Evolutionary conservation across 2,113 vertebrate genomes (phyloP), one percentile per base, ranked within the genome.

Genomic region (Halcyon senegalensis): DNA sequence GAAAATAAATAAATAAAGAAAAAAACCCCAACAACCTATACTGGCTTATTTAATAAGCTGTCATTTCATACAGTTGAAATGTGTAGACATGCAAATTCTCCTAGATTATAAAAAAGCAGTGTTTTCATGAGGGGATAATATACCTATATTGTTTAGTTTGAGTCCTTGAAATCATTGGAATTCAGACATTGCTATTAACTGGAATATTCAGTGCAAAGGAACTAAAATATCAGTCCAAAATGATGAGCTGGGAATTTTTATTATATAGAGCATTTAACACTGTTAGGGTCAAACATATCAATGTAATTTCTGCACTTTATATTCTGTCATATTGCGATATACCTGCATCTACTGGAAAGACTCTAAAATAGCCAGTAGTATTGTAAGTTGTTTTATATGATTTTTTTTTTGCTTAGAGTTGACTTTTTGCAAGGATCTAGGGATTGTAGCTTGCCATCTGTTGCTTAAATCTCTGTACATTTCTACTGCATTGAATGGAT

Each of bases 381-480:
- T 13, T 4, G 1, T n/a, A 51, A n/a, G 10, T 58, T 46, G 11
- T 33, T 77, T 74, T 69, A 9, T 50, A 37, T 74, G 16, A 16
- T 56, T 90, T 84, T 60, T 35, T 35, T 84, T 89, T 68, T 64
- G 14, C 18, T 73, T 90, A 15, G 59, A 89, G 30, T 39, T 87
- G 56, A 73, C 35, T 56, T 87, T 92, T 84, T 94, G 15, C 25
- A 16, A 20, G 48, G 55, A 73, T 87, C 31, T 85, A 12, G 62
- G 73, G 39, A 79, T 72, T 66, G 41, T 68, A 62, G 37, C 20
- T 90, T 95, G 75, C 73, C 83, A 92, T 91, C 90, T 95, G 84
- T 89, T 93, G 53, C 58, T 78, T 68, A 81, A 78, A 78, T 89
- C 35, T 87, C 30, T 35, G 11, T 68, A 18, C 15, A 35, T 90